Evolutionary conservation across 1,140 invertebrate species (phyloP).

Genomic region (Saccostrea echinata): DNA sequence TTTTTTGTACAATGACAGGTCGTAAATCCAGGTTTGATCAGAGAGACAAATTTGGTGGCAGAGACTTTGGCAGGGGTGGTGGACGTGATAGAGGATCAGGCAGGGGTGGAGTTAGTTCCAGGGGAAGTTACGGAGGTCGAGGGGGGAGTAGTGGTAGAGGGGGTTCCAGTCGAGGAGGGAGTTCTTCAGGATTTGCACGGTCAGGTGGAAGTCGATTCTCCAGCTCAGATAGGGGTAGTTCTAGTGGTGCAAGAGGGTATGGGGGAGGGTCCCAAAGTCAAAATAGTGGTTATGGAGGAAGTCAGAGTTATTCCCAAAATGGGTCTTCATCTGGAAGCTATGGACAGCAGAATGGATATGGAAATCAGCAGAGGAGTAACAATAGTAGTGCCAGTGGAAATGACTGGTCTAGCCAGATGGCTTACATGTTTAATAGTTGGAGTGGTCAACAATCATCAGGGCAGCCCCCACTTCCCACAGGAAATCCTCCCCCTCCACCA

Average conservation of each 20-base stretch:
- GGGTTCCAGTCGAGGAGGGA: slow-evolving; percentile 42
- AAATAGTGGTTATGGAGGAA: slow-evolving; percentile 23
- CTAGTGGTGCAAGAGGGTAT: slow-evolving; percentile 49
- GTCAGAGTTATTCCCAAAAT: slow-evolving; percentile 34
- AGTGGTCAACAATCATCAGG: slow-evolving; percentile 20
- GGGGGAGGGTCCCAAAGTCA: slow-evolving; percentile 45
- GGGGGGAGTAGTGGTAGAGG: slow-evolving; percentile 12
- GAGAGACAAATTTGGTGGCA: slow-evolving; percentile 33
- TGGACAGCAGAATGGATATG: slow-evolving; percentile 52
- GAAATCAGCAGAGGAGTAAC: slow-evolving; percentile 2
- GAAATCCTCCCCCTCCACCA: slow-evolving; percentile 51
- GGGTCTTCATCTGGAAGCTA: slow-evolving; percentile 4
- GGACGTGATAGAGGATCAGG: slow-evolving; percentile 23
- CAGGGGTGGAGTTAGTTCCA: slow-evolving; percentile 24
- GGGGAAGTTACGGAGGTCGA: slow-evolving; percentile 43
- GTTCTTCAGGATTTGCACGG: slow-evolving; percentile 50
- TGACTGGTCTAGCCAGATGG: slow-evolving; percentile 23
- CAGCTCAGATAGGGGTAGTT: slow-evolving; percentile 45
- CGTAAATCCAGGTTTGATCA: slow-evolving; percentile 49
- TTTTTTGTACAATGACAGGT: slow-evolving; percentile 38
- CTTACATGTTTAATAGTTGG: slow-evolving; percentile 43
- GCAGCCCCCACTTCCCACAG: slow-evolving; percentile 50
- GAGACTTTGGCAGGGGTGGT: slow-evolving; percentile 27
- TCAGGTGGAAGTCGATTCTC: slow-evolving; percentile 43
- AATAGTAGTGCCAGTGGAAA: background rate